Evolutionary conservation across 2,113 vertebrate species (phyloP).

Genomic region (Indri indri): DNA sequence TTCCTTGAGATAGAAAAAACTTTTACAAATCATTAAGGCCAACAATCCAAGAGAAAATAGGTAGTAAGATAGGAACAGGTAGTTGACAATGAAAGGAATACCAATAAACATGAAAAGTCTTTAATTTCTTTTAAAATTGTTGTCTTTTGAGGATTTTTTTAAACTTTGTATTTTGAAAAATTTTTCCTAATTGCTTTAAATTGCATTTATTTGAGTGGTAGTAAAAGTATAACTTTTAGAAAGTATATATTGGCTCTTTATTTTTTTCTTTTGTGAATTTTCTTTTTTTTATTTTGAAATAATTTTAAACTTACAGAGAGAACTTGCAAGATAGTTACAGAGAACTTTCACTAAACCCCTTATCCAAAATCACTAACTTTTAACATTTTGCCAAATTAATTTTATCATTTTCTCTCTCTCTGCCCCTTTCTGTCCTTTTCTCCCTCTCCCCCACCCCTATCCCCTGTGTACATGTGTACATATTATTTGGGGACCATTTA

Average conservation of each 20-base stretch:
- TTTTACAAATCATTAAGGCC: background rate
- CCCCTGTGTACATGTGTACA: background rate
- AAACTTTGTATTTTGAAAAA: background rate
- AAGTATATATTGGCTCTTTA: too few relatives aligned
- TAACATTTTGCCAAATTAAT: background rate
- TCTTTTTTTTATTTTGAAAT: background rate
- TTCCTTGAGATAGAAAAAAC: background rate
- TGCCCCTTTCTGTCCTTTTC: background rate
- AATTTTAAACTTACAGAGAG: background rate
- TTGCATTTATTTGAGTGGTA: too few relatives aligned
- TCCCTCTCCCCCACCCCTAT: background rate
- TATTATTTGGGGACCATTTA: background rate
- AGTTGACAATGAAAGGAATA: background rate
- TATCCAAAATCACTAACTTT: slow-evolving; percentile 2
- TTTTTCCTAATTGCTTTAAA: too few relatives aligned
- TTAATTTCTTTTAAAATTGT: background rate
- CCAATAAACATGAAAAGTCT: background rate
- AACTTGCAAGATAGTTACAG: background rate
- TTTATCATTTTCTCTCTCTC: background rate
- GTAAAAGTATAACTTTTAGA: too few relatives aligned
- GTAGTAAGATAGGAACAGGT: background rate
- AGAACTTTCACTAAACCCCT: background rate
- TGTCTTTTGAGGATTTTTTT: background rate
- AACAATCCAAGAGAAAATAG: background rate
- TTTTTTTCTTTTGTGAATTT: too few relatives aligned